Evolutionary conservation across 2,888 invertebrate species (phyloP).

Genomic region (Parelbella ahira): DNA sequence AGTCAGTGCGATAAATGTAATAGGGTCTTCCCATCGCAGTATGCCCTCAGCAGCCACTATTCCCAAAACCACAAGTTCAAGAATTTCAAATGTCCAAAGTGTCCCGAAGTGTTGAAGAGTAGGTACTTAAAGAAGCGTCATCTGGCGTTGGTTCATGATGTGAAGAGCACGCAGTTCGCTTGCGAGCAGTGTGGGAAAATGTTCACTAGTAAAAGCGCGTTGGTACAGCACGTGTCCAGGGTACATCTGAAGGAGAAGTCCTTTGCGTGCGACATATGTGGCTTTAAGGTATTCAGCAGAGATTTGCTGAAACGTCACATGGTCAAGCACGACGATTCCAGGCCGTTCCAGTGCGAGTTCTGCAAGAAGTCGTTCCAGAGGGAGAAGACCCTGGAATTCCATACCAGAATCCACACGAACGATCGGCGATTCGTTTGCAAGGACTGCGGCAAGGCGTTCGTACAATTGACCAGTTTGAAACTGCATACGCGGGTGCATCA

Average conservation of each 20-base stretch:
- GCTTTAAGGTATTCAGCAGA: slow-evolving; percentile 58
- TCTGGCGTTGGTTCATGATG: slow-evolving; percentile 55
- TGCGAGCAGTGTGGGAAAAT: slow-evolving; percentile 56
- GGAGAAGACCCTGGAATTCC: slow-evolving; percentile 76
- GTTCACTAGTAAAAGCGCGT: slow-evolving; percentile 47
- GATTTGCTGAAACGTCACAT: slow-evolving; percentile 75
- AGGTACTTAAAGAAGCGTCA: slow-evolving; percentile 56
- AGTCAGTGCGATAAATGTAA: slow-evolving; percentile 41
- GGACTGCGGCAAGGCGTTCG: slow-evolving; percentile 78
- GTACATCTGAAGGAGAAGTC: slow-evolving; percentile 59
- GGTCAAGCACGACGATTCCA: slow-evolving; percentile 76
- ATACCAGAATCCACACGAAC: slow-evolving; percentile 78
- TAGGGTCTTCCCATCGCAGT: slow-evolving; percentile 38
- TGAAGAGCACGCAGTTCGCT: slow-evolving; percentile 48
- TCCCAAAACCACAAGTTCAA: slow-evolving; percentile 26
- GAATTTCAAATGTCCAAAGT: slow-evolving; percentile 50
- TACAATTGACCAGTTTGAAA: slow-evolving; percentile 79
- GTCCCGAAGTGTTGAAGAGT: slow-evolving; percentile 49
- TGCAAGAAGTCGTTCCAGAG: slow-evolving; percentile 81
- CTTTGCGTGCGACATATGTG: slow-evolving; percentile 56
- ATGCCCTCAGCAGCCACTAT: slow-evolving; percentile 38
- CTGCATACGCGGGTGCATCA: slow-evolving; percentile 77
- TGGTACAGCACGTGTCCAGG: slow-evolving; percentile 50
- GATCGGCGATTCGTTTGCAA: slow-evolving; percentile 75
- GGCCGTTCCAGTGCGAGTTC: slow-evolving; percentile 77